Conservation (phyloP, 2,113 vertebrate species). For the Podarcis raffonei region DNA sequence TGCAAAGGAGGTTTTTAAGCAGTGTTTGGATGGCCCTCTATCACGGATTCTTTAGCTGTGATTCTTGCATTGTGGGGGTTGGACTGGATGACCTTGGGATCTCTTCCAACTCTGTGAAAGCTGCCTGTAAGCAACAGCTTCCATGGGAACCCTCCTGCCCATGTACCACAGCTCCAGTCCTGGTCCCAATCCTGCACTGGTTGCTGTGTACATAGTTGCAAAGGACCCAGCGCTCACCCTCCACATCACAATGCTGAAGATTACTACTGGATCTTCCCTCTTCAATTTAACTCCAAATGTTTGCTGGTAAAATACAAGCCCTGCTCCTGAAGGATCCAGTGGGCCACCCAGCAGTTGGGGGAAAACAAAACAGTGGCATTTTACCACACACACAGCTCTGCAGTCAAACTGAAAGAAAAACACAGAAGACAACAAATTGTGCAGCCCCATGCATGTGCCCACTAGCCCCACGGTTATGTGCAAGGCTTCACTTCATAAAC, state of each 20-base stretch:
- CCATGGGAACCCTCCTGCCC: too few species aligned
- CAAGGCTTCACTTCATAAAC: background rate
- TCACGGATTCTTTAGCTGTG: too few species aligned
- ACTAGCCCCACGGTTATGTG: background rate
- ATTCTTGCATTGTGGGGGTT: too few species aligned
- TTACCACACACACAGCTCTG: background rate
- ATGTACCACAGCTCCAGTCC: background rate
- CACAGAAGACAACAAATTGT: background rate
- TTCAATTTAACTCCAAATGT: background rate
- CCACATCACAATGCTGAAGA: background rate
- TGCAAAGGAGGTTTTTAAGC: background rate
- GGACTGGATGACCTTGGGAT: too few species aligned
- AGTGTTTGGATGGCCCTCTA: too few species aligned
- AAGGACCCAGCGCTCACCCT: background rate
- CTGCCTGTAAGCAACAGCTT: too few species aligned
- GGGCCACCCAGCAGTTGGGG: too few species aligned
- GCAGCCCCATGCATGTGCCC: background rate
- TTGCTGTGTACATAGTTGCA: too few species aligned
- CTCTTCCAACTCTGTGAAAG: too few species aligned
- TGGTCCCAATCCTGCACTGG: background rate
- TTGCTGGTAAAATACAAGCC: background rate
- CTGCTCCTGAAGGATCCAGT: background rate
- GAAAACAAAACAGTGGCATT: background rate
- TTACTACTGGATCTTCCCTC: background rate
- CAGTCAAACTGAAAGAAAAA: background rate